These are phyloP conservation scores for Pogonocichla stellata DNA, from an alignment of 2,113 vertebrate species.

Conservation along the genomic window DNA sequence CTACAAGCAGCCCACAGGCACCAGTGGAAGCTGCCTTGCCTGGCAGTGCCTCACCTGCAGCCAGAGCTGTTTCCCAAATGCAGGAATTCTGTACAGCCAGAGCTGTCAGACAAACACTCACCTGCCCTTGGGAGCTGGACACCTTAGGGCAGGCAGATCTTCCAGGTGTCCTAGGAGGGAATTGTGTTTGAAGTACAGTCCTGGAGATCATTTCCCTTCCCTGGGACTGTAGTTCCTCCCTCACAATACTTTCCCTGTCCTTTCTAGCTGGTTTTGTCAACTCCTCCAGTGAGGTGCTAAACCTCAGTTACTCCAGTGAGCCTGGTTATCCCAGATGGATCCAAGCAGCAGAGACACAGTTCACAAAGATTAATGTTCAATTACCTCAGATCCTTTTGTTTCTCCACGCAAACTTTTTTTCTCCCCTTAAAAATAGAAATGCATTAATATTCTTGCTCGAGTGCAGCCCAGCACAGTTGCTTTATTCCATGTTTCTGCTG, in stretches of 20 bases:
- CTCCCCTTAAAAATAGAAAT: not conserved
- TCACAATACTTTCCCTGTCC: not conserved
- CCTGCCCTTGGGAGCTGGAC: not conserved
- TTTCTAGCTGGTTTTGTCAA: not conserved
- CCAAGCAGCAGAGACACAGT: not conserved
- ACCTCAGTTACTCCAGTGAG: not conserved
- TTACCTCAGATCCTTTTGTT: not conserved
- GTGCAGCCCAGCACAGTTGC: not conserved
- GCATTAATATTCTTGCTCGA: not conserved
- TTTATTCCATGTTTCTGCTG: not conserved
- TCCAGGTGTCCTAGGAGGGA: not conserved
- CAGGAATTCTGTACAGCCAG: not conserved
- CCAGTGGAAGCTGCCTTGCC: not conserved
- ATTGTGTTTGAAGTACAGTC: rapidly evolving
- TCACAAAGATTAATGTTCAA: not conserved
- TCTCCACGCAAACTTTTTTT: not conserved
- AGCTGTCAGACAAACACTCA: not conserved
- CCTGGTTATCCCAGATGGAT: not conserved
- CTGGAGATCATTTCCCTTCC: not conserved
- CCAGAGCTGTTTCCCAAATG: not conserved
- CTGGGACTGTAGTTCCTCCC: not conserved
- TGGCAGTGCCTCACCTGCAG: not conserved
- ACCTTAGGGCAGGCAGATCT: not conserved
- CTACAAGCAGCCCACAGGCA: not conserved
- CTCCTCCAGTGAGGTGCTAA: not conserved